phyloP scores from a whole-genome alignment of 2,797 vertebrate genomes.

The Chaetophractus vellerosus region DNA sequence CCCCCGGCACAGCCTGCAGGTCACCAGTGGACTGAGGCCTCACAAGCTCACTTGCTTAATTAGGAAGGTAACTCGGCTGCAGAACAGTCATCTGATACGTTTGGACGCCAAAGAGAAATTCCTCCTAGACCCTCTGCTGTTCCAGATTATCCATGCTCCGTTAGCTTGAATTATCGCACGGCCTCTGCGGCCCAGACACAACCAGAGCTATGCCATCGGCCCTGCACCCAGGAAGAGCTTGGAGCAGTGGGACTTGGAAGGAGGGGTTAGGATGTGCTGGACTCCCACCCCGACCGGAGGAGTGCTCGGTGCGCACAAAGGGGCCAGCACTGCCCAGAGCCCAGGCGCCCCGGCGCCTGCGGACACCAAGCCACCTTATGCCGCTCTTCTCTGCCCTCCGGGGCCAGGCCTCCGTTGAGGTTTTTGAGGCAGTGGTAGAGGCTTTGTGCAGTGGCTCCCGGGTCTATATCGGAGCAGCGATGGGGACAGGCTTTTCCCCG shows the following conservation, averaged over 20 bases:
- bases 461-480: background rate
- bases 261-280: background rate
- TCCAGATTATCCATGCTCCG: constrained; percentile 80
- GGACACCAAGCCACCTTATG: background rate
- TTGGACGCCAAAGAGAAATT: constrained; percentile 80
- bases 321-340: background rate
- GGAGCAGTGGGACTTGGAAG: background rate
- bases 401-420: background rate
- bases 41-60: constrained; percentile 71
- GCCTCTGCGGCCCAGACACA: constrained; percentile 68
- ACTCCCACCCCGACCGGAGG: background rate
- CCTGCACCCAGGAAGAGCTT: background rate
- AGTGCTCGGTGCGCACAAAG: background rate
- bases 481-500: constrained; percentile 73
- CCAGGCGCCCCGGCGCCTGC: background rate
- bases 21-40: constrained; percentile 54
- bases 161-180: constrained; percentile 69
- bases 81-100: constrained; percentile 81
- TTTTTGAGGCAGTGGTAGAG: background rate
- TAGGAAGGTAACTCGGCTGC: constrained; percentile 75
- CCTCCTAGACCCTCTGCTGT: constrained; percentile 73
- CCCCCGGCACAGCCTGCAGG: background rate
- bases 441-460: background rate
- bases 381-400: background rate
- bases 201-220: background rate